Percentiles rank a stretch among this genome's conserved stretches.
phyloP scores from a whole-genome alignment of 2,888 invertebrate species.

The Eupeodes latifasciatus region DNA sequence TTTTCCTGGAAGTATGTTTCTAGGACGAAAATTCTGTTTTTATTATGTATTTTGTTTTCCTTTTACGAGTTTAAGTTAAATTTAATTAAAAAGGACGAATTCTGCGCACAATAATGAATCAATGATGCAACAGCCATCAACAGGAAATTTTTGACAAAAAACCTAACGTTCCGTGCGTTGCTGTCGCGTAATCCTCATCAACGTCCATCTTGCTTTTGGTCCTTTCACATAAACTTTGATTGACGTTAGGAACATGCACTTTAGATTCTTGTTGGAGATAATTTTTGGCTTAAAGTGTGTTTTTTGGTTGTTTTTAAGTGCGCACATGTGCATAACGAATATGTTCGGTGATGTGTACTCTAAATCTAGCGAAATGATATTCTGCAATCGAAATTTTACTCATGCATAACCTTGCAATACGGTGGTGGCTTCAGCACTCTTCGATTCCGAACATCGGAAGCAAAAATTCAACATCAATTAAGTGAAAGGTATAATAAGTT shows the following conservation, averaged over 20 bases:
- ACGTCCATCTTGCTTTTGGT: neutral
- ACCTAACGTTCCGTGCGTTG: neutral
- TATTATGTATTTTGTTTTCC: neutral
- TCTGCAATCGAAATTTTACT: conserved; percentile 34
- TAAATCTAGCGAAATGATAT: conserved; percentile 41
- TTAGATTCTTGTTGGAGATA: neutral
- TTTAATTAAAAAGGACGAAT: conserved; percentile 59
- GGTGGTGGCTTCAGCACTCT: neutral
- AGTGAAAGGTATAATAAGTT: conserved; percentile 24
- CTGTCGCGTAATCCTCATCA: neutral
- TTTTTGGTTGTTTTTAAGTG: neutral
- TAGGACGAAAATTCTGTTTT: conserved; percentile 45
- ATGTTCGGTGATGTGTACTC: neutral
- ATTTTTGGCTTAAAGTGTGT: neutral
- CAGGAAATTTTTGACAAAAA: no score
- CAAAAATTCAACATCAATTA: conserved; percentile 53
- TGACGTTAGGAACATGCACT: neutral
- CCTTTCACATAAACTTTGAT: neutral
- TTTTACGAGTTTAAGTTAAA: conserved; percentile 38
- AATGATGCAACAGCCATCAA: neutral
- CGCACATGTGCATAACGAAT: neutral
- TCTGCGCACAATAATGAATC: conserved; percentile 11
- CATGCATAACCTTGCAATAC: neutral
- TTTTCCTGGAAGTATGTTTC: conserved; percentile 42
- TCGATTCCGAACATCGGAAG: conserved; percentile 5